Conservation (phyloP, 2,797 vertebrate genomes). For the Platalea minor region DNA sequence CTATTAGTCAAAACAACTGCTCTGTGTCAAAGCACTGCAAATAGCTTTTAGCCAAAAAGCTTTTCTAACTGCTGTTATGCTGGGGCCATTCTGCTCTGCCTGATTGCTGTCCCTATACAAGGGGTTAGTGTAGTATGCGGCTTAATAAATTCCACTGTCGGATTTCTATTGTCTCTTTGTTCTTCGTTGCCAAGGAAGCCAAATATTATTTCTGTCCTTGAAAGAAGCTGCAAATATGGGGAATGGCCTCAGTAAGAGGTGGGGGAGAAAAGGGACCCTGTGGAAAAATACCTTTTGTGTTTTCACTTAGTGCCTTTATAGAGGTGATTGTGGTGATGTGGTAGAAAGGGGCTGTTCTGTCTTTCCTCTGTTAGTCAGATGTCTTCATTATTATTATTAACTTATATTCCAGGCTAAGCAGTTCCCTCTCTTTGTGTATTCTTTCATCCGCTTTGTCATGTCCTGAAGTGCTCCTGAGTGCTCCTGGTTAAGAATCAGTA, state of each 20-base stretch:
- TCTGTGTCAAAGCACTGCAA: conserved; percentile 5
- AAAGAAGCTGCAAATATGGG: conserved; percentile 56
- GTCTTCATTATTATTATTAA: conserved; percentile 41
- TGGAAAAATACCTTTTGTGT: conserved; percentile 15
- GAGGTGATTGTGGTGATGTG: background rate
- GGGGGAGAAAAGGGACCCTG: background rate
- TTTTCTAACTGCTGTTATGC: background rate
- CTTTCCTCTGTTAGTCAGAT: conserved; percentile 18
- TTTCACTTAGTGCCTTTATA: background rate
- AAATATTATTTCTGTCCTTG: conserved; percentile 67
- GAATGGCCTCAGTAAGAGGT: background rate
- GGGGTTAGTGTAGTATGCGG: background rate
- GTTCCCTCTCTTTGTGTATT: background rate
- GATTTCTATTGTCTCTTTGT: conserved; percentile 62
- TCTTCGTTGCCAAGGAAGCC: conserved; percentile 55
- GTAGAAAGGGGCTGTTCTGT: background rate
- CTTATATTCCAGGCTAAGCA: conserved; percentile 4
- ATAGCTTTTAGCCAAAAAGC: conserved; percentile 30
- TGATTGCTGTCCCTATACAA: background rate
- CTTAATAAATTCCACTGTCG: conserved; percentile 59
- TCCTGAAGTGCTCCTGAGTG: background rate
- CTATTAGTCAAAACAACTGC: conserved; percentile 23
- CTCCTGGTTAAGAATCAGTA: background rate
- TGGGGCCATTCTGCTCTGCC: background rate
- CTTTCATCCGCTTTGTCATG: background rate